Evolutionary conservation across 2,888 invertebrate genomes (phyloP), one percentile per base, ranked within the genome.

Genomic region (Meiosimyza decipiens): DNA sequence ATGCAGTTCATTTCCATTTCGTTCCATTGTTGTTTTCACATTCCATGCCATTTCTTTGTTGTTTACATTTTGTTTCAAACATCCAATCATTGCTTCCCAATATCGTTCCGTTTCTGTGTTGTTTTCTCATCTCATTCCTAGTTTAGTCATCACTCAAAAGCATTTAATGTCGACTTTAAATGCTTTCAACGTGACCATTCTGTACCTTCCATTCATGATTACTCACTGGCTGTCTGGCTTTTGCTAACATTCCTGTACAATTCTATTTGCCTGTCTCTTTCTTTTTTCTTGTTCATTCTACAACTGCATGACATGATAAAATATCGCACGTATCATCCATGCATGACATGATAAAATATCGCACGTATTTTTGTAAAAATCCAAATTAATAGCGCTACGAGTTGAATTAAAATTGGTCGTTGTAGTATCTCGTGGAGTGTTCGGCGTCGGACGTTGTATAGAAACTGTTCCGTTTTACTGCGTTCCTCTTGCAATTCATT

Each of bases 331-430:
- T 59, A 70, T 47, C n/a, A n/a, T 40, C 40, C 40, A 40, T 40
- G 40, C 40, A 40, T 40, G 40, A 40, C 40, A 40, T 70, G 40
- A 22, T 70, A 63, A 18, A 62, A 15, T 13, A 70, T 70, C 40
- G 33, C 63, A 13, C 62, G 70, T 59, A 70, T 47, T 51, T 28
- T 62, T 5, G 54, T 63, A 47, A 63, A 70, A 73, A 86, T 78
- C 86, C 86, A 86, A 60, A 86, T 77, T 72, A 85, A 69, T 65
- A 86, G 75, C 72, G 83, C 77, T 67, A 84, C 78, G 76, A 86
- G 75, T 76, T 85, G 83, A 79, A 85, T 82, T 64, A 86, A 82
- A 77, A 85, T 79, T 75, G 86, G 86, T 81, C 86, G 84, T 77
- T 86, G 83, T 57, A 82, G 79, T 15, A 85, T 79, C 71, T 85